Conservation (phyloP, 2,888 invertebrate species). For the Drosophila cyrtoloma region DNA sequence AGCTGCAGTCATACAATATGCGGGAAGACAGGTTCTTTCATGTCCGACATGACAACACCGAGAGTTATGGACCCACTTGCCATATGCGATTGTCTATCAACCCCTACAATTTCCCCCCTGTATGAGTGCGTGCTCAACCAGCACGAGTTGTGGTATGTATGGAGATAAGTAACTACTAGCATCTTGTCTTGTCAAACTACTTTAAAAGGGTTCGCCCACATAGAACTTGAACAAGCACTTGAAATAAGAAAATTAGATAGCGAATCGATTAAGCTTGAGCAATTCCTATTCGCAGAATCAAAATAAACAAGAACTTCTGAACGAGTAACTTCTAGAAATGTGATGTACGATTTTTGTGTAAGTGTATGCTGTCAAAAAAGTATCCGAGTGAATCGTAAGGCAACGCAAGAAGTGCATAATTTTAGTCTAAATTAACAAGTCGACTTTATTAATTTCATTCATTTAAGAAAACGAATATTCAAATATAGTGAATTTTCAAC, state of each 20-base stretch:
- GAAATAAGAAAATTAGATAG: constrained; percentile 1
- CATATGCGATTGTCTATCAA: constrained; percentile 40
- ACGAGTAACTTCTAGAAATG: background rate
- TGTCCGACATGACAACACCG: constrained; percentile 74
- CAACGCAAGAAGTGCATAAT: background rate
- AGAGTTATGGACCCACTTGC: constrained; percentile 76
- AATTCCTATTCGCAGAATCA: no score
- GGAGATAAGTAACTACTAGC: constrained; percentile 31
- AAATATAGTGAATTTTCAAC: background rate
- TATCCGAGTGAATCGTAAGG: background rate
- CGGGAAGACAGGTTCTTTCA: constrained; percentile 66
- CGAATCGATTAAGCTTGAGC: constrained; percentile 18
- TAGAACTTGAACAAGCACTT: constrained; percentile 8
- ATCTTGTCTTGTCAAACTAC: constrained; percentile 8
- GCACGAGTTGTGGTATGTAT: constrained; percentile 16
- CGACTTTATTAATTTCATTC: background rate
- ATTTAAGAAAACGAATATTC: background rate
- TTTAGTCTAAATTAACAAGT: background rate
- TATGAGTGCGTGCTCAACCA: constrained; percentile 5
- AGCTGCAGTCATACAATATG: constrained; percentile 60
- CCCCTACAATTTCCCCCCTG: background rate
- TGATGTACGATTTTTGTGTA: background rate
- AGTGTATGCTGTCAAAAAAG: background rate
- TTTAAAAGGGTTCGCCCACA: constrained; percentile 19
- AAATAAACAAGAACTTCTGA: background rate